These are phyloP conservation scores for Sylvicola cinctus DNA, from an alignment of 2,888 invertebrate species.

Conservation along the genomic window DNA sequence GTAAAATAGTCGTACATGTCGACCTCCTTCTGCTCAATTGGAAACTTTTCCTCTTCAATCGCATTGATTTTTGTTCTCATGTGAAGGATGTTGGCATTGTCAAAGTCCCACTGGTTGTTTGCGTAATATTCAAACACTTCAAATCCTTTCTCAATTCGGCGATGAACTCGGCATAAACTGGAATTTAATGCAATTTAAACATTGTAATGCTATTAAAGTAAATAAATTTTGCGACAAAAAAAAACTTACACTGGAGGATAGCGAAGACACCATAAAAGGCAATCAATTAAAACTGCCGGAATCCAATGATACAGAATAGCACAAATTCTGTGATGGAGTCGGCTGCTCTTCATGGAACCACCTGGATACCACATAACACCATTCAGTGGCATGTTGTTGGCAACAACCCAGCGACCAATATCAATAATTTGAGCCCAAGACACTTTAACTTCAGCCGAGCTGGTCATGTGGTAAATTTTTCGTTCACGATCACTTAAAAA, in stretches of 20 bases:
- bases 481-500: slow-evolving; percentile 29
- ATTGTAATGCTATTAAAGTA: neutral
- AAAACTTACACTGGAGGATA: slow-evolving; percentile 67
- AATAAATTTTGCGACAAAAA: neutral
- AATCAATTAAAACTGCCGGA: slow-evolving; percentile 73
- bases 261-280: slow-evolving; percentile 54
- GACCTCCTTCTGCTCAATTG: slow-evolving; percentile 46
- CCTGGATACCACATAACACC: slow-evolving; percentile 74
- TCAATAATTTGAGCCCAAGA: slow-evolving; percentile 81
- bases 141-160: slow-evolving; percentile 65
- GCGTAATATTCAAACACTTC: slow-evolving; percentile 84
- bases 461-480: slow-evolving; percentile 52
- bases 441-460: slow-evolving; percentile 57
- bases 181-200: slow-evolving; percentile 9
- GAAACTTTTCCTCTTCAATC: slow-evolving; percentile 41
- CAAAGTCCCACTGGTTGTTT: slow-evolving; percentile 79
- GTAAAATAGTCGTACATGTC: slow-evolving; percentile 66
- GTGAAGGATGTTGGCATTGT: slow-evolving; percentile 39
- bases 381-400: slow-evolving; percentile 64
- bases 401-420: slow-evolving; percentile 54
- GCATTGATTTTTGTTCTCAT: slow-evolving; percentile 39
- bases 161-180: slow-evolving; percentile 65
- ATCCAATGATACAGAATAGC: slow-evolving; percentile 74
- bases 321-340: slow-evolving; percentile 58
- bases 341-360: slow-evolving; percentile 66